Base-by-base conservation (phyloP, 2,888 invertebrate species). In the Cyrtodaria siliqua region DNA sequence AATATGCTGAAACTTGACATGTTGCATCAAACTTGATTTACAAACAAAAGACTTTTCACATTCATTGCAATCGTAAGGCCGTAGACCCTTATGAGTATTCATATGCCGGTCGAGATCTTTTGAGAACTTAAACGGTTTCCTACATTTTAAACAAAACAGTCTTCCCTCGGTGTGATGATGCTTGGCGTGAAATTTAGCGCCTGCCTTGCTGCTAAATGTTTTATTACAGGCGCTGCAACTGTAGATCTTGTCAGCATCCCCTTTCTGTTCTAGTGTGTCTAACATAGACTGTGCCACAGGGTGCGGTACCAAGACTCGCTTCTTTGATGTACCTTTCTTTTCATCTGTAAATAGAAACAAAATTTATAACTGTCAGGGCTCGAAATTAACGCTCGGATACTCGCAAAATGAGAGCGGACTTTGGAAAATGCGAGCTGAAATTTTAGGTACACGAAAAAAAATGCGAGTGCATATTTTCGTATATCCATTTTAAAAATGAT, bases 31-130 rank as follows among this genome's bases (percentile, higher is more conserved):
- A 66, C 75, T 75, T 14, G 75, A 75, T 16, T 69, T 59, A 33
- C 69, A 70, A 2, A 70, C 66, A 44, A 75, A 75, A 20, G 64
- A 29, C 40, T 75, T 75, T 14, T 69, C 75, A 44, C 75, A 75
- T 12, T 60, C 53, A 6, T 40, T 33, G 42, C 75, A 75, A 2
- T 55, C 27, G 18, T 23, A 70, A n/a, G 75, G 75, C 9, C 75
- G 64, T 0, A 52, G 24, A 14, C 75, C 75, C 12, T 26, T 61
- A 24, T 75, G 75, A 9, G 47, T 59, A 16, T 75, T 70, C 40
- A 75, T 50, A 27, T 75, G 75, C 14, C 75, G 42, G 8, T 70
- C 66, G 1, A 75, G 52, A 40, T 68, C 68, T 29, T 24, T 60
- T 9, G n/a, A n/a, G 16, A 68, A 42, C 53, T 68, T 68, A 23